phyloP scores from a whole-genome alignment of 23 tunicate species.

The Aplidium turbinatum region DNA sequence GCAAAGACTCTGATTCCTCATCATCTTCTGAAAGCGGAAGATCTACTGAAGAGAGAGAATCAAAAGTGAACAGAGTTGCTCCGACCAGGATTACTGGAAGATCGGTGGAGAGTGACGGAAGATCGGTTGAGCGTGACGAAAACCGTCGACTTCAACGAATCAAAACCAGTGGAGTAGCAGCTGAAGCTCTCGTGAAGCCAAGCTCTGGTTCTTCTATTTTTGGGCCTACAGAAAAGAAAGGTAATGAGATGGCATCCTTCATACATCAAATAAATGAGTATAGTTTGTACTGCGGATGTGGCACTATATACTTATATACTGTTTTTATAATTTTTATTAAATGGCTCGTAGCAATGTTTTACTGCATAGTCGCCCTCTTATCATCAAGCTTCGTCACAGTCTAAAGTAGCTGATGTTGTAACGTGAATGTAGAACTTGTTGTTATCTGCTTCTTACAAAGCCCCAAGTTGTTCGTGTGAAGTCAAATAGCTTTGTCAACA shows the following conservation, averaged over 20 bases:
- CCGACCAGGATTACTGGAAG: slow-evolving; percentile 5
- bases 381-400: too few species aligned
- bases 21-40: slow-evolving; percentile 34
- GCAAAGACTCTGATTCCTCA: slow-evolving; percentile 30
- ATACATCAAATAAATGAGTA: too few species aligned
- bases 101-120: background rate
- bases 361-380: too few species aligned
- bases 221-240: slow-evolving; percentile 28
- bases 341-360: too few species aligned
- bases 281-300: too few species aligned
- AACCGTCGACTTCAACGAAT: background rate
- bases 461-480: too few species aligned
- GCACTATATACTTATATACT: too few species aligned
- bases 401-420: too few species aligned
- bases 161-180: slow-evolving; percentile 33
- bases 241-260: background rate
- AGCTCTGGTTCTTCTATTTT: slow-evolving; percentile 29
- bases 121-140: background rate
- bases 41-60: slow-evolving; percentile 42
- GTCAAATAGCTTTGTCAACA: too few species aligned
- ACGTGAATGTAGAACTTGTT: too few species aligned
- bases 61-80: slow-evolving; percentile 19
- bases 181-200: slow-evolving; percentile 48
- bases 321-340: too few species aligned
- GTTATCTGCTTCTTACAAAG: too few species aligned